These are phyloP conservation scores for Ianthella basta DNA, from an alignment of 37 sponge, comb jelly and placozoan genomes.

Conservation along the genomic window DNA sequence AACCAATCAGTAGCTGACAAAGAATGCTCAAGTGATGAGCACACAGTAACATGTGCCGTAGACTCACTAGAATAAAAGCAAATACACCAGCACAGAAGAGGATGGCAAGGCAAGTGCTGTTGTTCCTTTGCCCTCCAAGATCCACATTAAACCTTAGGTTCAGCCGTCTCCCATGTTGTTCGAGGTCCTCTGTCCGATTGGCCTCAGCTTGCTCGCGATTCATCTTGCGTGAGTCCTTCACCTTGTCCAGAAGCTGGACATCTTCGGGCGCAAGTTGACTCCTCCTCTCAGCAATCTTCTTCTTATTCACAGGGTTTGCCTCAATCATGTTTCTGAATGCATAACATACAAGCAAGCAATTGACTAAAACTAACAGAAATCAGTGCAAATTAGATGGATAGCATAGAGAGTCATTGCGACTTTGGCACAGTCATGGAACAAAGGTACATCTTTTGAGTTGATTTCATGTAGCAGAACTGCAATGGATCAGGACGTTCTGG, in stretches of 20 bases:
- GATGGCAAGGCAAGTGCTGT: not conserved
- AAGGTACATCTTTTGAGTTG: too few relatives aligned
- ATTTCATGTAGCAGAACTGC: too few relatives aligned
- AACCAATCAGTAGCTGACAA: not conserved
- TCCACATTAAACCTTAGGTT: slow-evolving; percentile 15
- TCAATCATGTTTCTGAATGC: slow-evolving; percentile 52
- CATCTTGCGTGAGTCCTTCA: not conserved
- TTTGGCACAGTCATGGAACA: too few relatives aligned
- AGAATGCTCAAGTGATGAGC: not conserved
- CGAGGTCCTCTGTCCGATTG: not conserved
- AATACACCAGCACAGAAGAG: not conserved
- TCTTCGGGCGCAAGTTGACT: slow-evolving; percentile 31
- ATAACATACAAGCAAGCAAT: not conserved
- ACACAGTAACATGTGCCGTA: not conserved
- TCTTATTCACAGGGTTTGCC: not conserved
- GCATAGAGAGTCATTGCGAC: too few relatives aligned
- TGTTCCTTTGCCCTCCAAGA: not conserved
- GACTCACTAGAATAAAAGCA: not conserved
- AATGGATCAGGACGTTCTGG: too few relatives aligned
- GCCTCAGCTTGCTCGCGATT: slow-evolving; percentile 4
- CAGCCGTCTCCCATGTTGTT: not conserved
- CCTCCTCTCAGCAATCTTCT: slow-evolving; percentile 12
- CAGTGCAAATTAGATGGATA: not conserved
- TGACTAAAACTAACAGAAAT: not conserved
- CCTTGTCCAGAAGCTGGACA: not conserved